Conservation (phyloP, 1,140 invertebrate genomes). For the Aphidius gifuensis region DNA sequence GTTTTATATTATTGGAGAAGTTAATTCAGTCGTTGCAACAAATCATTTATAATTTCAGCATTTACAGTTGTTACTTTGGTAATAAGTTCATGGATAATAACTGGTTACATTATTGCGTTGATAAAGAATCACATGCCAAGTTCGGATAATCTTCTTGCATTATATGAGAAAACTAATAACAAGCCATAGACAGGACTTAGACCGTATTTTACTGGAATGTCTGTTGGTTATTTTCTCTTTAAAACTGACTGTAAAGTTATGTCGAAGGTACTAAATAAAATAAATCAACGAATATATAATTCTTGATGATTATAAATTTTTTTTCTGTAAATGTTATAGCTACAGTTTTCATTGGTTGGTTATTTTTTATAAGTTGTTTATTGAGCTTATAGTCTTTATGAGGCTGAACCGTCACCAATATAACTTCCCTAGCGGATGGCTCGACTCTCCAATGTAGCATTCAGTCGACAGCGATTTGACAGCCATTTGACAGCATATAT, state of each 20-base stretch:
- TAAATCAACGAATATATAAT: conserved; percentile 9
- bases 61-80: conserved; percentile 63
- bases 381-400: conserved; percentile 73
- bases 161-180: conserved; percentile 85
- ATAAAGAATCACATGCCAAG: no score
- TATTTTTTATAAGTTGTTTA: conserved; percentile 61
- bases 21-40: conserved; percentile 71
- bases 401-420: conserved; percentile 64
- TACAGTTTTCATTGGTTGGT: conserved; percentile 68
- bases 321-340: conserved; percentile 37
- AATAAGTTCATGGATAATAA: conserved; percentile 73
- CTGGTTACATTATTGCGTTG: conserved; percentile 76
- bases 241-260: conserved; percentile 77
- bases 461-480: no score
- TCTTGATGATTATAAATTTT: conserved; percentile 1
- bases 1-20: conserved; percentile 76
- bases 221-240: conserved; percentile 77
- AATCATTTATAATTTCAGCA: conserved; percentile 74
- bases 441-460: no score
- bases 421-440: conserved; percentile 70
- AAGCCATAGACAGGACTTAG: conserved; percentile 82
- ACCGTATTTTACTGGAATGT: conserved; percentile 79
- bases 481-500: no score
- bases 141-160: conserved; percentile 74
- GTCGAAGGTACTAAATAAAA: conserved; percentile 58